phyloP scores from a whole-genome alignment of 2,888 invertebrate species.

The Monopis laevigella region DNA sequence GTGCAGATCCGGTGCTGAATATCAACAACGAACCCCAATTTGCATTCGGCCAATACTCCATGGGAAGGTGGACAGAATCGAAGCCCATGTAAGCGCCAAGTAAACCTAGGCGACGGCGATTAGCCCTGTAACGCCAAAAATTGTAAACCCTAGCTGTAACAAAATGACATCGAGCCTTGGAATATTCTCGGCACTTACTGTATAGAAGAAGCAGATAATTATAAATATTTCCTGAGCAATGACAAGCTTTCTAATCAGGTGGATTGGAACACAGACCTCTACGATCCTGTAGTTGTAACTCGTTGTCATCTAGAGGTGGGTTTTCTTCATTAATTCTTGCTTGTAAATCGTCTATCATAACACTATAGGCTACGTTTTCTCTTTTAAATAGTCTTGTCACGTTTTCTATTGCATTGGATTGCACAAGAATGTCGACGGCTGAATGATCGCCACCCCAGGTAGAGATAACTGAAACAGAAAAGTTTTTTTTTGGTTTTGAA shows the following conservation, averaged over 20 bases:
- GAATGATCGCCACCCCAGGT: slow-evolving; percentile 73
- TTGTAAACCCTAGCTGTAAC: slow-evolving; percentile 66
- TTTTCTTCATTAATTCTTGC: slow-evolving; percentile 83
- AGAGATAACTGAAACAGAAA: slow-evolving; percentile 58
- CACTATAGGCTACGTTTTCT: slow-evolving; percentile 71
- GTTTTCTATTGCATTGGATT: slow-evolving; percentile 68
- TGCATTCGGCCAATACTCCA: slow-evolving; percentile 69
- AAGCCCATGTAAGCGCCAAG: slow-evolving; percentile 60
- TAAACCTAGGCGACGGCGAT: slow-evolving; percentile 45
- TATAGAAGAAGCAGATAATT: not conserved
- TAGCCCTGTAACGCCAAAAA: slow-evolving; percentile 67
- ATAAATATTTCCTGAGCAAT: not conserved
- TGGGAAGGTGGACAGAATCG: slow-evolving; percentile 62
- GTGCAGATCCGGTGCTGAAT: slow-evolving; percentile 33
- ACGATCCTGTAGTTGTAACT: slow-evolving; percentile 73
- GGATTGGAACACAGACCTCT: slow-evolving; percentile 71
- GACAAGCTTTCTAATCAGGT: not conserved
- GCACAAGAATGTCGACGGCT: slow-evolving; percentile 76
- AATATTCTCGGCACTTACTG: slow-evolving; percentile 26
- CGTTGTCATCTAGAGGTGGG: slow-evolving; percentile 73
- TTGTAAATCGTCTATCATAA: slow-evolving; percentile 83
- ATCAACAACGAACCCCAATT: slow-evolving; percentile 69
- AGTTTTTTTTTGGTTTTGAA: not conserved
- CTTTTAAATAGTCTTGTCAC: slow-evolving; percentile 70
- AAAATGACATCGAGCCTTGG: slow-evolving; percentile 50